phyloP scores from a whole-genome alignment of 1,140 invertebrate species.

The Brachionus manjavacas region DNA sequence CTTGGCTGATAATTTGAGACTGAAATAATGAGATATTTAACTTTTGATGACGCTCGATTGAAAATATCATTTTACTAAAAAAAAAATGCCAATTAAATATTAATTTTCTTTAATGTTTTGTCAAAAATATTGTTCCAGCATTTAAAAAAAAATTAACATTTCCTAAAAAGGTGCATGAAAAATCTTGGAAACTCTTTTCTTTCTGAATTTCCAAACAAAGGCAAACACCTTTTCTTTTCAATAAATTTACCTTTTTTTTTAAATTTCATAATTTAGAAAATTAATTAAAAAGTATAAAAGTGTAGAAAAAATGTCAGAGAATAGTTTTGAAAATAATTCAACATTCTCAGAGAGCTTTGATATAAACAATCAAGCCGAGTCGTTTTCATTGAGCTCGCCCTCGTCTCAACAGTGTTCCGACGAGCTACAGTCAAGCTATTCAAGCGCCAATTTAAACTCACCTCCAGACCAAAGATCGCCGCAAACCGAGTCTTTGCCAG shows the following conservation, averaged over 20 bases:
- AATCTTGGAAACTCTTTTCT: neutral
- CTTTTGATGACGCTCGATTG: neutral
- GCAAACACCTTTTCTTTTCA: neutral
- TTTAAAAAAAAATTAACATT: neutral
- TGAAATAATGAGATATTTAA: neutral
- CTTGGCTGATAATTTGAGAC: neutral
- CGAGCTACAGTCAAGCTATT: conserved; percentile 15
- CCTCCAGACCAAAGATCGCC: neutral
- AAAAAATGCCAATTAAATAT: neutral
- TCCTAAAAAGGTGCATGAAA: neutral
- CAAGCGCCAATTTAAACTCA: conserved; percentile 5
- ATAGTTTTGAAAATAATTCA: conserved; percentile 29
- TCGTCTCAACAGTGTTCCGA: conserved; percentile 6
- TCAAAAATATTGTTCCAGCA: neutral
- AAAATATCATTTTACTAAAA: neutral
- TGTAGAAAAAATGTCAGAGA: conserved; percentile 13
- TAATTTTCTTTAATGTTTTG: neutral
- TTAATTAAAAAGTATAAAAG: neutral
- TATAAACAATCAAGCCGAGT: neutral
- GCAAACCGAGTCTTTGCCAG: neutral
- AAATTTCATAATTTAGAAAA: conserved; percentile 17
- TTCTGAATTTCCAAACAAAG: neutral
- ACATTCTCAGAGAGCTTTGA: conserved; percentile 24
- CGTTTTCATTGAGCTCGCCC: conserved; percentile 3
- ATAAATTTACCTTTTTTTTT: neutral